Evolutionary conservation across 2,888 invertebrate genomes (phyloP), one percentile per base, ranked within the genome.

Genomic region (Platypus cylindrus): DNA sequence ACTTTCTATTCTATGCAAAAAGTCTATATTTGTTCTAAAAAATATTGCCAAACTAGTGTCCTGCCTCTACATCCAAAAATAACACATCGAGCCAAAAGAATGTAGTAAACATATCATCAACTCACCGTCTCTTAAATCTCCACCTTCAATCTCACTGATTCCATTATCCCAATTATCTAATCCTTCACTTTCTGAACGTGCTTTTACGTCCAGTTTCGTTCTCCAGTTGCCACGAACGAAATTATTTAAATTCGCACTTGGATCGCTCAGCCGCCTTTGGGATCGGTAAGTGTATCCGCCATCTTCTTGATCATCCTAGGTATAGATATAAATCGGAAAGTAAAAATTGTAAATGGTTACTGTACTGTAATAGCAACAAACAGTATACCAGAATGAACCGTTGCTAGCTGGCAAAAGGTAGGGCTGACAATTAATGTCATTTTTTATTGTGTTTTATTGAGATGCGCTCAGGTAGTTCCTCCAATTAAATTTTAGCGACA

Each of bases 101-200:
- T 20, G 27, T 16, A 11, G 17, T n/a, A n/a, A n/a, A n/a, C 11
- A 12, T 17, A 11, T 9, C 8, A 20, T 53, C 52, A 31, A 60
- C 67, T 67, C 68, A 90, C 89, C 90, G 64, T 90, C 89, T 61
- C 87, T 70, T 45, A 93, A 71, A 63, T 91, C 90, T 5, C 89
- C 89, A 17, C 91, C 93, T 66, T 93, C 90, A 45, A 94, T 90
- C 66, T 93, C 93, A 24, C 79, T 83, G 33, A 85, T 71, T 26
- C 85, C 89, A 59, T 76, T 78, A 41, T 78, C 80, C 58, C 87
- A 74, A 17, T 75, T 76, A 65, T 93, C 91, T 29, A 93, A 72
- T 1, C 89, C 89, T 62, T 89, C 91, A 59, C 86, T 84, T 65
- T 93, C 93, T 17, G 91, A 93, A 45, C 89, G 75, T 22, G 89